A percentile compares a stretch with the other conserved stretches of the same genome.
Conservation (phyloP, 2,113 vertebrate genomes). For the Myiozetetes cayanensis region DNA sequence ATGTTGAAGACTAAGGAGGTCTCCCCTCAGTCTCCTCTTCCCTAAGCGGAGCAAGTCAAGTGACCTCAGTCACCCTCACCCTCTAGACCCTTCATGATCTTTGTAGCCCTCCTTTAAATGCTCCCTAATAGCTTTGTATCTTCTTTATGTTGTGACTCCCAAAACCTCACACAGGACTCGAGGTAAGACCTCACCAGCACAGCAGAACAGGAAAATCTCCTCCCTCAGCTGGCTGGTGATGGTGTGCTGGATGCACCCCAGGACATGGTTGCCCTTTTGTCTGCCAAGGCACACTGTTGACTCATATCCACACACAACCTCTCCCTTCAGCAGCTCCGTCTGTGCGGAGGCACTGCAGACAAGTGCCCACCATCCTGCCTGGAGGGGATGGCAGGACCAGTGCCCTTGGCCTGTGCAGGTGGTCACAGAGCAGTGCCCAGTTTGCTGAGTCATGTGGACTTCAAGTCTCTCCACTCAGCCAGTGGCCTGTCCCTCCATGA, state of each 20-base stretch:
- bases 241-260: background rate
- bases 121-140: background rate
- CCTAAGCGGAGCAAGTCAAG: background rate
- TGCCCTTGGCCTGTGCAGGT: background rate
- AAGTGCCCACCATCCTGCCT: too few species aligned
- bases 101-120: background rate
- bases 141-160: background rate
- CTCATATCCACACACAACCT: background rate
- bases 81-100: background rate
- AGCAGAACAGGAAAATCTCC: too few species aligned
- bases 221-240: accelerated
- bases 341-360: background rate
- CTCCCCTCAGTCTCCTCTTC: background rate
- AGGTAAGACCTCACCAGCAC: background rate
- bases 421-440: background rate
- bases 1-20: accelerated
- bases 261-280: background rate
- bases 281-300: too few species aligned
- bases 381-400: too few species aligned
- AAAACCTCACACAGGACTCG: background rate
- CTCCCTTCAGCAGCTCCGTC: background rate
- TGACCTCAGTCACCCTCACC: background rate
- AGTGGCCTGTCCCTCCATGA: accelerated
- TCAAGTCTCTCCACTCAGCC: background rate
- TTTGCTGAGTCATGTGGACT: too few species aligned